phyloP scores from a whole-genome alignment of 64 coral and sea anemone species.

The Actinia tenebrosa region DNA sequence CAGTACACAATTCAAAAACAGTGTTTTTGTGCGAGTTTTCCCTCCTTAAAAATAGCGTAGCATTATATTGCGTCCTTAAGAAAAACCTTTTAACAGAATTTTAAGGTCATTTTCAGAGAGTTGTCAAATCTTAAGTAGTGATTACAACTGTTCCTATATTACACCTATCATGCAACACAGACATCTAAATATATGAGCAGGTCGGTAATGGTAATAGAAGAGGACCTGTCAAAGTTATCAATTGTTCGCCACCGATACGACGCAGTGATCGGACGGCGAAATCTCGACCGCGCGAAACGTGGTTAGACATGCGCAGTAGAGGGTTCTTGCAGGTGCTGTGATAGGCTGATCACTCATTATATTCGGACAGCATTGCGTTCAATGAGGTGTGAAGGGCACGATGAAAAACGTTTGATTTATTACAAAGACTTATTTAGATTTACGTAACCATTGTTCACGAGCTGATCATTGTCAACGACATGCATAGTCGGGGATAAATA shows the following conservation, averaged over 20 bases:
- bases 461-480: constrained; percentile 92
- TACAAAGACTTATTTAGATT: constrained; percentile 99
- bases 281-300: constrained; percentile 34
- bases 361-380: constrained; percentile 60
- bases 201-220: background rate
- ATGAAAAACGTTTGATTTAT: constrained; percentile 99
- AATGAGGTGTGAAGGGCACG: constrained; percentile 97
- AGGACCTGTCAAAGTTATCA: background rate
- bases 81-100: background rate
- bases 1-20: background rate
- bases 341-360: constrained; percentile 69
- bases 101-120: background rate
- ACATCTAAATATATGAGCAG: background rate
- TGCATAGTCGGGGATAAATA: constrained; percentile 78
- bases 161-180: background rate
- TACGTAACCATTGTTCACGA: constrained; percentile 86
- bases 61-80: background rate
- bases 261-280: constrained; percentile 20
- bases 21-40: background rate
- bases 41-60: background rate
- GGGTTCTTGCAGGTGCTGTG: constrained; percentile 66
- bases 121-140: constrained; percentile 13
- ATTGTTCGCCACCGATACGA: background rate
- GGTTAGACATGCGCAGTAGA: constrained; percentile 55
- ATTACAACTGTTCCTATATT: constrained; percentile 16